phyloP scores from a whole-genome alignment of 2,797 vertebrate genomes.

The Macrochelys suwanniensis region DNA sequence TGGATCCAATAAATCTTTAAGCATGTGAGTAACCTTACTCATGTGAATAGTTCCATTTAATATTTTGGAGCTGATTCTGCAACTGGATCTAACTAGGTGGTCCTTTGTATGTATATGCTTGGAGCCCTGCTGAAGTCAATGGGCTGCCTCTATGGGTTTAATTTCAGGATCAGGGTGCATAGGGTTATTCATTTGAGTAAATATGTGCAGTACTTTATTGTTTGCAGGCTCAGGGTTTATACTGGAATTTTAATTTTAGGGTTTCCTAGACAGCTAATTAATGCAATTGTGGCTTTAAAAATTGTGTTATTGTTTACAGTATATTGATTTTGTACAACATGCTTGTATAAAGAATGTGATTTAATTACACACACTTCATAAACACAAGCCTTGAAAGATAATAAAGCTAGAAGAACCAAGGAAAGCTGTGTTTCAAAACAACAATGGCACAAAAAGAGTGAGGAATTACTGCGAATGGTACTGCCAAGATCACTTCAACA shows the following conservation, averaged over 20 bases:
- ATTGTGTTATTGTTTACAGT: slow-evolving; percentile 48
- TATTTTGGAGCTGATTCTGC: neutral
- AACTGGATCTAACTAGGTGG: neutral
- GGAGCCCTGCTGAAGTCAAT: neutral
- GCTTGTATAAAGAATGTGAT: slow-evolving; percentile 10
- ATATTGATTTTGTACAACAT: slow-evolving; percentile 50
- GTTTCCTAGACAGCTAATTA: slow-evolving; percentile 50
- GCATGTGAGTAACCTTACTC: neutral
- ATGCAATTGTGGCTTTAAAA: slow-evolving; percentile 12
- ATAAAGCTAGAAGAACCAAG: neutral
- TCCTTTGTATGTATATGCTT: neutral
- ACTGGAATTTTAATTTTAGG: neutral
- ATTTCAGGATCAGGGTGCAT: neutral
- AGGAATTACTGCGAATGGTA: slow-evolving; percentile 43
- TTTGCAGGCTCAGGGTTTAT: neutral
- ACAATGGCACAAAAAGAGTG: neutral
- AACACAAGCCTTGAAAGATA: slow-evolving; percentile 34
- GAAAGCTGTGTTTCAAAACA: slow-evolving; percentile 34
- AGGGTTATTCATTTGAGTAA: neutral
- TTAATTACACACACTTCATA: slow-evolving; percentile 13
- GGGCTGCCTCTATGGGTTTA: neutral
- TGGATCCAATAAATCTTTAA: neutral
- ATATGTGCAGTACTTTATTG: neutral
- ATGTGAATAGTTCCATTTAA: neutral
- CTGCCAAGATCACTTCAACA: slow-evolving; percentile 73